Conservation (phyloP, 2,797 vertebrate species). For the Halcyon badia region DNA sequence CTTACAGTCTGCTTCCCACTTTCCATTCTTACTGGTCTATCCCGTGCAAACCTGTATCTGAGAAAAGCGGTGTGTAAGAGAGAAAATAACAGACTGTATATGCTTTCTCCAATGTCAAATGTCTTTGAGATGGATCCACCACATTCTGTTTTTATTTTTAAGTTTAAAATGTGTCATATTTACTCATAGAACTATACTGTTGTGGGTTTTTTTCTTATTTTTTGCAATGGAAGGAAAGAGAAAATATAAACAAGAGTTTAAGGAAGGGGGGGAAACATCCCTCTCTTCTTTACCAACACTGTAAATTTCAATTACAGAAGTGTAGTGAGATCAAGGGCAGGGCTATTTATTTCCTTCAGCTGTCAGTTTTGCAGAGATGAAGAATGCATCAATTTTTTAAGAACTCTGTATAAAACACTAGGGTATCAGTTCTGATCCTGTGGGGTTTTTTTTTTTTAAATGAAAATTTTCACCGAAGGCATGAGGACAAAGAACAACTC, state of each 20-base stretch:
- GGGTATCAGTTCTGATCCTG: not conserved
- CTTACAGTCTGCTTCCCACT: not conserved
- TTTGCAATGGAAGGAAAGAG: not conserved
- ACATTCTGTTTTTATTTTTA: not conserved
- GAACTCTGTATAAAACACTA: not conserved
- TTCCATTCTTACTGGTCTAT: not conserved
- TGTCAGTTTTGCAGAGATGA: not conserved
- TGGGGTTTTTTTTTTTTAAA: not conserved
- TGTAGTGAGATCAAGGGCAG: not conserved
- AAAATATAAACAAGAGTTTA: not conserved
- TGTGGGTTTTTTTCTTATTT: not conserved
- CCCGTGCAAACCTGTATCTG: not conserved
- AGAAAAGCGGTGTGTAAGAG: not conserved
- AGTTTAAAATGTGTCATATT: not conserved
- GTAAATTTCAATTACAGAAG: not conserved
- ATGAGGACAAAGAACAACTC: slow-evolving; percentile 27
- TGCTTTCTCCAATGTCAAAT: not conserved
- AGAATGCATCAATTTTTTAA: not conserved
- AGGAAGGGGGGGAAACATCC: not conserved
- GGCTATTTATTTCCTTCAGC: slow-evolving; percentile 5
- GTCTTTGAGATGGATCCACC: not conserved
- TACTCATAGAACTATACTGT: not conserved
- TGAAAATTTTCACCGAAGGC: not conserved
- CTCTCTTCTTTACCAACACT: not conserved
- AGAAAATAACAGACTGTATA: not conserved